Evolutionary conservation across 2,113 vertebrate genomes (phyloP).

Genomic region (Centropus bengalensis): DNA sequence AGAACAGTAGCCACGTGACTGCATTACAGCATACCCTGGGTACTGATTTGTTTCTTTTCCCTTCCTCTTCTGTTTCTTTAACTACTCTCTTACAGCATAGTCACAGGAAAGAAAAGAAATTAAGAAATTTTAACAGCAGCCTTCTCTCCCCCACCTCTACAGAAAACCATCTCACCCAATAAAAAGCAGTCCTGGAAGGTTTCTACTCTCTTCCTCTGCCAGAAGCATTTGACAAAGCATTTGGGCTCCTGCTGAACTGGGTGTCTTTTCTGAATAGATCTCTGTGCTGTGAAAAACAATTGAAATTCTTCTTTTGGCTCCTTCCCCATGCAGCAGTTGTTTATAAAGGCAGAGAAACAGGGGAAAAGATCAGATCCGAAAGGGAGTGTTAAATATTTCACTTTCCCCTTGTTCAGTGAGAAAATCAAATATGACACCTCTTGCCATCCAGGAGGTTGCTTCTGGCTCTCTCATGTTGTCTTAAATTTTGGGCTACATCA

Average conservation of each 20-base stretch:
- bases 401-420: not conserved
- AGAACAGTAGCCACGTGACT: not conserved
- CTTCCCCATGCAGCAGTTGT: not conserved
- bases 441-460: not conserved
- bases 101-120: not conserved
- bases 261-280: not conserved
- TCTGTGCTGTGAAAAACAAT: slow-evolving; percentile 19
- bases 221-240: slow-evolving; percentile 27
- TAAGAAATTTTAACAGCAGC: not conserved
- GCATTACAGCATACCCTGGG: not conserved
- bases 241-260: slow-evolving; percentile 10
- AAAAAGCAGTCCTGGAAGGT: not conserved
- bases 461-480: not conserved
- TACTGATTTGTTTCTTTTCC: not conserved
- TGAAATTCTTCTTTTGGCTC: slow-evolving; percentile 23
- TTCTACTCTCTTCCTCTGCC: not conserved
- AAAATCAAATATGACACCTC: slow-evolving; percentile 23
- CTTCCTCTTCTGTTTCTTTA: not conserved
- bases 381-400: not conserved
- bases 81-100: not conserved
- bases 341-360: slow-evolving; percentile 2
- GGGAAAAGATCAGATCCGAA: not conserved
- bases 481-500: not conserved
- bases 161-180: slow-evolving; percentile 11
- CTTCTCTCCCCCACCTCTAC: not conserved